Conservation (phyloP, 2,888 invertebrate genomes). For the Phyto melanocephala region DNA sequence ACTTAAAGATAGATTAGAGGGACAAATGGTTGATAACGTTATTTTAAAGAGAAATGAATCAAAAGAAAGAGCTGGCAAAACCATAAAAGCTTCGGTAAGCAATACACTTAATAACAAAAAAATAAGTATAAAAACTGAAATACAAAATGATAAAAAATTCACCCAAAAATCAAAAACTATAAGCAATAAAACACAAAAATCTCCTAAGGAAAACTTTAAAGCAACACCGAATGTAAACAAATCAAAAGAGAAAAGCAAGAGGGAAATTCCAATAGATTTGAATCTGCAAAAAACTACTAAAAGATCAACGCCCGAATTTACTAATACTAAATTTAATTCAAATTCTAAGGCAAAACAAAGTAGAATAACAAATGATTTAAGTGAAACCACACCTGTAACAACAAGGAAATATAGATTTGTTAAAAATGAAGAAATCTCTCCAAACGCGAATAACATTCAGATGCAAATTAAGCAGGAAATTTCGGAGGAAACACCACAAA, state of each 20-base stretch:
- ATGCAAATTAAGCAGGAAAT: constrained; percentile 28
- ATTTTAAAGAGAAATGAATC: not conserved
- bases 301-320: not conserved
- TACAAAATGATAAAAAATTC: no score
- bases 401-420: not conserved
- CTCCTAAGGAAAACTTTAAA: not conserved
- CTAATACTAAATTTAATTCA: not conserved
- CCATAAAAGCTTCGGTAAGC: not conserved
- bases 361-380: not conserved
- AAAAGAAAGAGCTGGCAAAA: not conserved
- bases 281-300: not conserved
- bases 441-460: not conserved
- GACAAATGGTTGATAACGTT: not conserved
- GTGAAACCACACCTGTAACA: not conserved
- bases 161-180: no score
- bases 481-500: constrained; percentile 19
- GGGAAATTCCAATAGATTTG: not conserved
- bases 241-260: not conserved
- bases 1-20: not conserved
- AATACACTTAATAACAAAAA: not conserved
- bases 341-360: not conserved
- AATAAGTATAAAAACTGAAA: not conserved
- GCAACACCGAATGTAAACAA: not conserved
- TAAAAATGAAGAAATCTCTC: not conserved
- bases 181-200: not conserved